Percentiles rank a stretch among this genome's conserved stretches.
Evolutionary conservation across 2,113 vertebrate species (phyloP).

Genomic region (Nettapus auritus): DNA sequence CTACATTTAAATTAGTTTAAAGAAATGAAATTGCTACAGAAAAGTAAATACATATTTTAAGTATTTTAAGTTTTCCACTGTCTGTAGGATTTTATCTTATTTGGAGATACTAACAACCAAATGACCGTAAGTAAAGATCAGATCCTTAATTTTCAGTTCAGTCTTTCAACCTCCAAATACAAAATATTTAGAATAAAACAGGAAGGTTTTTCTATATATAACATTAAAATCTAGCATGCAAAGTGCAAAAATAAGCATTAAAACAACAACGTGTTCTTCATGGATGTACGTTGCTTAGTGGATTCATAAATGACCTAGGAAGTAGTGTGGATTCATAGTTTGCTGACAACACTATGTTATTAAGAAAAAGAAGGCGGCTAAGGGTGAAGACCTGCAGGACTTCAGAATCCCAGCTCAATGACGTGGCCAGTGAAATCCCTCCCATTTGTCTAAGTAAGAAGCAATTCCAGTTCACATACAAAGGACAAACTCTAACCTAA

Average conservation of each 20-base stretch:
- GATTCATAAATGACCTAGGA: not conserved
- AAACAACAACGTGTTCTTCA: not conserved
- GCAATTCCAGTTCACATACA: not conserved
- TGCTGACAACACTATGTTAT: not conserved
- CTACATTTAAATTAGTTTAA: not conserved
- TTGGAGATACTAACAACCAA: not conserved
- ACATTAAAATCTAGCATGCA: not conserved
- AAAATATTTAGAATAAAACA: not conserved
- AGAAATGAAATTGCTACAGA: not conserved
- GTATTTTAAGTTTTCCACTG: not conserved
- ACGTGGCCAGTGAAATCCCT: not conserved
- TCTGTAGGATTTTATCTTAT: not conserved
- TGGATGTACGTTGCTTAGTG: not conserved
- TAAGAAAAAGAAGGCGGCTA: not conserved
- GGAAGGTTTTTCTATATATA: not conserved
- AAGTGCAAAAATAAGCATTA: not conserved
- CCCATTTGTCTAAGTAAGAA: not conserved
- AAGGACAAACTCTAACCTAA: not conserved
- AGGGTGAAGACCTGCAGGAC: accelerated
- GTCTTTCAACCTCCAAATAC: not conserved
- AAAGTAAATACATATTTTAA: too few species aligned
- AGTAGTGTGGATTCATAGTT: not conserved
- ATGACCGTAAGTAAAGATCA: not conserved
- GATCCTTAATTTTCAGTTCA: not conserved
- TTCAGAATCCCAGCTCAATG: not conserved